Base-by-base conservation (phyloP, 2,797 vertebrate genomes). In the Oreonectes daqikongensis region DNA sequence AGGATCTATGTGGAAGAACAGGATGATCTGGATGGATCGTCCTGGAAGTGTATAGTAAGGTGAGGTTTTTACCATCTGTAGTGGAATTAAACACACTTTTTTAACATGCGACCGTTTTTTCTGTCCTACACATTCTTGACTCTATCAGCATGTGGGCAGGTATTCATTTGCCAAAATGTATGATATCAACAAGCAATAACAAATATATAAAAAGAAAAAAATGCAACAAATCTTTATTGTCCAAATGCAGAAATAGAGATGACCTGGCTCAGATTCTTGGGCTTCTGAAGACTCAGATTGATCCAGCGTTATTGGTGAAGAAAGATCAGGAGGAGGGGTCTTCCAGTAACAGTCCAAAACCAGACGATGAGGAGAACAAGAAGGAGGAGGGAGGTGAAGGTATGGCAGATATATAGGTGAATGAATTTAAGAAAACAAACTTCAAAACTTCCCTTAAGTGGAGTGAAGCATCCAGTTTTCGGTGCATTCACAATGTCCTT, bases 21-120 rank as follows among this genome's bases (percentile, higher is more conserved):
- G 86, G 98, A 99, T 72, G 98, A 99, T 86, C 85, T 96, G 78
- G 97, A 98, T 55, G 96, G 94, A 1, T 94, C 95, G 0, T 95
- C 98, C 0, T 99, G 98, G 98, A 99, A 95, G 73, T 98, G 97
- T 90, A 95, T 99, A 60, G 97, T 96, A 90, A 96, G 93, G 98
- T 99, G 92, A 15, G 48, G 12, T 14, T 42, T 42, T 5, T 40
- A 26, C 1, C 1, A 52, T 73, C 30, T 52, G 1, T 38, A 26
- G 42, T 72, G 0, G 14, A 32, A 61, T 22, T 15, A 72, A 60
- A 30, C 18, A 1, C 17, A 46, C n/a, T 35, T 8, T 35, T 35
- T 30, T 5, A 30, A 30, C 3, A 3, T 5, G 5, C 2, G 5
- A 8, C 32, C 5, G 14, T 53, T 3, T 53, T 65, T 5, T n/a